Conservation (phyloP, 92 coral and sea anemone genomes). For the Bergia sp. region DNA sequence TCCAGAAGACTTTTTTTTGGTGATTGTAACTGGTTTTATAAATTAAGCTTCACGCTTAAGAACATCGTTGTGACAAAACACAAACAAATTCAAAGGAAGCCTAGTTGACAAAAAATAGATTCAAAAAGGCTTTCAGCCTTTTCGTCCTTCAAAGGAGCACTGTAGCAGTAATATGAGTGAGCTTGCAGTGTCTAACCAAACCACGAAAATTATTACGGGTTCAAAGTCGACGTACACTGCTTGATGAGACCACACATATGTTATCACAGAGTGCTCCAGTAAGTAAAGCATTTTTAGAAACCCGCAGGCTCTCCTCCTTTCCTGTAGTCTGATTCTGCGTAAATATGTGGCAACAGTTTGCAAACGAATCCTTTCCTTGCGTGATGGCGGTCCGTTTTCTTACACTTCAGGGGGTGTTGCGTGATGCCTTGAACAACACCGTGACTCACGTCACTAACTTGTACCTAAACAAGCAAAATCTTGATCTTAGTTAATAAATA, state of each 20-base stretch:
- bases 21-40: no score
- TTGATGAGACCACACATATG: background rate
- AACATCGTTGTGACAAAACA: no score
- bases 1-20: no score
- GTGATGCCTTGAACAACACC: constrained; percentile 97
- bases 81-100: no score
- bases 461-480: constrained; percentile 59
- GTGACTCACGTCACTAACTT: constrained; percentile 91
- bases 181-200: no score
- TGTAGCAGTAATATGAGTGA: no score
- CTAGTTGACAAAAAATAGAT: no score
- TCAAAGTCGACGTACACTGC: background rate
- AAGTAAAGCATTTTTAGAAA: constrained; percentile 41
- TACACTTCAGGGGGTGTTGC: constrained; percentile 66
- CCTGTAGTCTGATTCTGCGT: constrained; percentile 97
- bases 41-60: no score
- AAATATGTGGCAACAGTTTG: constrained; percentile 70
- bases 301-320: constrained; percentile 95
- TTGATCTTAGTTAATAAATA: background rate
- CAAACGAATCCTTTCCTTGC: constrained; percentile 78
- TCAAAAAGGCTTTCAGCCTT: no score
- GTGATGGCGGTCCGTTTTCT: constrained; percentile 45
- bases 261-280: background rate
- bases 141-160: no score
- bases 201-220: no score